These are phyloP conservation scores for Orthonychiurus folsomi DNA, from an alignment of 2,888 invertebrate genomes.

Conservation along the genomic window DNA sequence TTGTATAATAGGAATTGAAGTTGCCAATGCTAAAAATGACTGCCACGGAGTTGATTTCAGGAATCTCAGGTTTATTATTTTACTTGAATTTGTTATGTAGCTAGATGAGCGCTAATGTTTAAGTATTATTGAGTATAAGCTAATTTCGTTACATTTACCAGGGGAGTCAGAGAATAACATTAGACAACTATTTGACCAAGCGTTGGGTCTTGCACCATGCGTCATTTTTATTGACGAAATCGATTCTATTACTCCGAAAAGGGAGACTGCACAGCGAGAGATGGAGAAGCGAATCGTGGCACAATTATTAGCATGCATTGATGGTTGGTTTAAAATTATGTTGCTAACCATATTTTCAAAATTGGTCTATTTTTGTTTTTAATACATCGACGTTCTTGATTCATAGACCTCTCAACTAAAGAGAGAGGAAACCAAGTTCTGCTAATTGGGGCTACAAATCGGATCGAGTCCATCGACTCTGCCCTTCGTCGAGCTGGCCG, in stretches of 20 bases:
- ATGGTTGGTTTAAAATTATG: too few relatives aligned
- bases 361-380: too few relatives aligned
- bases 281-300: conserved; percentile 95
- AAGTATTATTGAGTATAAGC: too few relatives aligned
- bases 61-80: conserved; percentile 89
- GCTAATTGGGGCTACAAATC: conserved; percentile 91
- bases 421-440: conserved; percentile 58
- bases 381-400: too few relatives aligned
- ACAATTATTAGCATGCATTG: conserved; percentile 79
- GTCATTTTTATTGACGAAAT: conserved; percentile 93
- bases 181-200: conserved; percentile 80
- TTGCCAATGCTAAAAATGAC: conserved; percentile 77
- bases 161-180: conserved; percentile 71
- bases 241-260: conserved; percentile 86
- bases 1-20: conserved; percentile 58
- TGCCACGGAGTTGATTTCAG: conserved; percentile 85
- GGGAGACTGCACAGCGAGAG: conserved; percentile 81
- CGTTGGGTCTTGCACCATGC: conserved; percentile 63
- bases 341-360: too few relatives aligned
- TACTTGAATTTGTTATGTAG: too few relatives aligned
- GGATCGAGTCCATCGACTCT: conserved; percentile 85
- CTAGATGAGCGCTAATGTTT: conserved; percentile 87
- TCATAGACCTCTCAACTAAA: conserved; percentile 49
- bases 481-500: conserved; percentile 83
- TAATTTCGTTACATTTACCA: too few relatives aligned